Percentiles rank a stretch among this genome's conserved stretches.
Evolutionary conservation across 92 coral and sea anemone species (phyloP).

Genomic region (Phenganax subtilis): DNA sequence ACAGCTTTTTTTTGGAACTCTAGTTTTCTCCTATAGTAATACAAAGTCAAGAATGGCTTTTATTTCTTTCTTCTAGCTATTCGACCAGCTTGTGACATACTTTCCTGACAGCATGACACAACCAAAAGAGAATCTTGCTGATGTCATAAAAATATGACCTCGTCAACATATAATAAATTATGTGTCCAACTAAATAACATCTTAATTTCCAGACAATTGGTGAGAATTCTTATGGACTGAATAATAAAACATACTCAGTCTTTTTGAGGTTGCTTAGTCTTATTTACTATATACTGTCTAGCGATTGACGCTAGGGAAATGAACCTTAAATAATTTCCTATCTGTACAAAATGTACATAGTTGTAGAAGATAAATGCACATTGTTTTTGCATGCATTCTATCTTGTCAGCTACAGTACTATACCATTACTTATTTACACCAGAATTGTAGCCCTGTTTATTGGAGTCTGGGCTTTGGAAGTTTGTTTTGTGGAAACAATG

Average conservation of each 20-base stretch:
- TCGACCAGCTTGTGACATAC: conserved; percentile 73
- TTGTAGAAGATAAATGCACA: neutral
- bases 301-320: no score
- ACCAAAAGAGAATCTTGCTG: conserved; percentile 84
- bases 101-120: conserved; percentile 96
- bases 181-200: no score
- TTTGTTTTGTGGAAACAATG: neutral
- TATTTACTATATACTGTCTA: no score
- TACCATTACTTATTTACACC: neutral
- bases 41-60: neutral
- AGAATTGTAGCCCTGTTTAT: no score
- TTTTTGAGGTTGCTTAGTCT: no score
- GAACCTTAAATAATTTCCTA: neutral
- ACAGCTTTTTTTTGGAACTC: neutral
- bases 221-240: no score
- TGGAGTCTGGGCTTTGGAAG: no score
- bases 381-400: neutral
- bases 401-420: neutral
- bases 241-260: no score
- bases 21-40: neutral
- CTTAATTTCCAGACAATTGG: no score
- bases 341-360: neutral
- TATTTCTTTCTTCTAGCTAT: conserved; percentile 58
- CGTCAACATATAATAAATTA: neutral
- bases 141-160: conserved; percentile 69